A percentile compares a stretch with the other conserved stretches of the same genome.
Evolutionary conservation across 2,888 invertebrate genomes (phyloP).

Genomic region (Chrysotoxum bicinctum): DNA sequence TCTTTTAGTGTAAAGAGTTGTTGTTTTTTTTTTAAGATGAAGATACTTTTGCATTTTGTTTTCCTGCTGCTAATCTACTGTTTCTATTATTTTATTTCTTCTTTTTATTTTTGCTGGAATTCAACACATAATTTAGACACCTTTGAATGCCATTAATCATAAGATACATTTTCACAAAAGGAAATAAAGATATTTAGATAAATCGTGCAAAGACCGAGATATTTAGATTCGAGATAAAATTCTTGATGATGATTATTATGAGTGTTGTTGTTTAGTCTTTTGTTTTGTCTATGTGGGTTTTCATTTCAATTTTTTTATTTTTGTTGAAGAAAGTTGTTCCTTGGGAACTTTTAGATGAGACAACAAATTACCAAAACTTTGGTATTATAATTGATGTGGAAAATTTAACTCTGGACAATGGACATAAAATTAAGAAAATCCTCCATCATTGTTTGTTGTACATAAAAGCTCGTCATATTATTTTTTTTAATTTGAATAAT

Average conservation of each 20-base stretch:
- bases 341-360: neutral
- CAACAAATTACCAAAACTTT: neutral
- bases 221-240: constrained; percentile 2
- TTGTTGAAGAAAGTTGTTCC: neutral
- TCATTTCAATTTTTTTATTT: neutral
- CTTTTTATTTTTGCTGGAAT: constrained; percentile 1
- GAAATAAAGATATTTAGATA: constrained; percentile 33
- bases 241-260: constrained; percentile 6
- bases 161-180: neutral
- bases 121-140: constrained; percentile 33
- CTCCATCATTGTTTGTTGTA: neutral
- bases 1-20: neutral
- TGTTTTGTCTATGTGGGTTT: neutral
- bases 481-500: neutral
- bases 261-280: neutral
- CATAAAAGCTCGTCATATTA: neutral
- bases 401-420: neutral
- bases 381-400: neutral
- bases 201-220: no score
- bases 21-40: neutral
- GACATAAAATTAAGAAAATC: neutral
- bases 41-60: neutral
- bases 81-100: neutral
- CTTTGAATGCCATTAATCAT: constrained; percentile 57
- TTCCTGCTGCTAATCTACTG: neutral